Conservation (phyloP, 2,888 invertebrate genomes). For the Liopterus haemorrhoidalis region DNA sequence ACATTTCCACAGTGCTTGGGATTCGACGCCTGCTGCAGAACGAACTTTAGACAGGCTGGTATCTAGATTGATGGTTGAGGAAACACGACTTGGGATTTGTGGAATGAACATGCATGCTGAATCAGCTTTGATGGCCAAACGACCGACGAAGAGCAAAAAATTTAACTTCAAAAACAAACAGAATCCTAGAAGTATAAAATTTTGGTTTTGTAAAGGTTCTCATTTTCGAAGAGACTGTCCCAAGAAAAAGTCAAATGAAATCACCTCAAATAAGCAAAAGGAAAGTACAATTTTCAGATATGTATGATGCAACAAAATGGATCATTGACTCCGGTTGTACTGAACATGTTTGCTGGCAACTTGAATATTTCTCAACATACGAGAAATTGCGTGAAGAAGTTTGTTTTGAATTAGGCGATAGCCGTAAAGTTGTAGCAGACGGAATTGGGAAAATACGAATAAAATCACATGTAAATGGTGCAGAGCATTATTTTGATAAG, state of each 20-base stretch:
- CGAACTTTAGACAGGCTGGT: constrained; percentile 15
- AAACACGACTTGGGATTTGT: constrained; percentile 13
- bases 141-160: too few species aligned
- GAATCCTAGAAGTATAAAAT: too few species aligned
- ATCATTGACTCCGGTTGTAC: constrained; percentile 21
- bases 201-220: too few species aligned
- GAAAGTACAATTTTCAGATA: too few species aligned
- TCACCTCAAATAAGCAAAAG: too few species aligned
- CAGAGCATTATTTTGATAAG: constrained; percentile 18
- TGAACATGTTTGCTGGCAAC: constrained; percentile 21
- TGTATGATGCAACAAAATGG: constrained; percentile 14
- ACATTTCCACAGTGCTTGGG: constrained; percentile 25
- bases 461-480: constrained; percentile 17
- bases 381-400: constrained; percentile 11
- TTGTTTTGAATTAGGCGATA: constrained; percentile 17
- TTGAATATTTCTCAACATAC: constrained; percentile 16
- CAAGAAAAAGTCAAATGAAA: too few species aligned
- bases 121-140: too few species aligned
- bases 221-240: too few species aligned
- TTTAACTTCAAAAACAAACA: too few species aligned
- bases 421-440: constrained; percentile 13
- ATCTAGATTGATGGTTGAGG: constrained; percentile 20
- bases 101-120: constrained; percentile 7
- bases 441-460: constrained; percentile 13
- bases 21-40: constrained; percentile 17